Conservation (phyloP, 1,140 invertebrate genomes). For the Caenorhabditis tropicalis region DNA sequence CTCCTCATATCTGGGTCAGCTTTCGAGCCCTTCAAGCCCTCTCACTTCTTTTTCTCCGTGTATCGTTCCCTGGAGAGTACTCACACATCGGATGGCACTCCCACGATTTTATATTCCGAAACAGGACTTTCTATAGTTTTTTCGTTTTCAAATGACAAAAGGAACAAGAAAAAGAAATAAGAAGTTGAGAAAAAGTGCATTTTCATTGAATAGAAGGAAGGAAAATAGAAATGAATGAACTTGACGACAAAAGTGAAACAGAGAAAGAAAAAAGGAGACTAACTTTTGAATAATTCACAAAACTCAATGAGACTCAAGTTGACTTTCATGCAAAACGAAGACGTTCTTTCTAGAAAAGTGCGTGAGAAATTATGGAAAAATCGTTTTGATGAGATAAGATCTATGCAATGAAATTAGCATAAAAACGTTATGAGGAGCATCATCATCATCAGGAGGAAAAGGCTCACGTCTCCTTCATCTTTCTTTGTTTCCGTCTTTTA, state of each 20-base stretch:
- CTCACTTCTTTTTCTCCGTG: background rate
- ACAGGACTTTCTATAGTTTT: conserved; percentile 6
- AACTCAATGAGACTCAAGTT: conserved; percentile 34
- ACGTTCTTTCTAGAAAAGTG: conserved; percentile 9
- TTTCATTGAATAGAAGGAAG: background rate
- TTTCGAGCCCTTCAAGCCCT: background rate
- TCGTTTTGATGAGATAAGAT: background rate
- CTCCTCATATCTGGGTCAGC: conserved; percentile 32
- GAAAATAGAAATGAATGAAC: background rate
- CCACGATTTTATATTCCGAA: conserved; percentile 31
- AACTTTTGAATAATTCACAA: conserved; percentile 27
- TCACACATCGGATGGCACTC: background rate
- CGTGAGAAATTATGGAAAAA: background rate
- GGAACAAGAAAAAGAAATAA: background rate
- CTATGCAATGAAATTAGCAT: conserved; percentile 32
- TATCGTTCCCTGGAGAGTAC: conserved; percentile 8
- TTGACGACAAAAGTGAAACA: background rate
- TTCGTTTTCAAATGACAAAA: background rate
- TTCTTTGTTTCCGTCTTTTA: conserved; percentile 18
- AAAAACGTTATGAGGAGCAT: background rate
- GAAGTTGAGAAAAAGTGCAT: background rate
- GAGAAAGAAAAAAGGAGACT: background rate
- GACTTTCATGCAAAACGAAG: background rate
- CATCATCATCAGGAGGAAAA: too few species aligned
- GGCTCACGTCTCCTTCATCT: conserved; percentile 32